Evolutionary conservation across 92 coral and sea anemone species (phyloP), one percentile per base, ranked within the genome.

Genomic region (Zoanthus gigantus): DNA sequence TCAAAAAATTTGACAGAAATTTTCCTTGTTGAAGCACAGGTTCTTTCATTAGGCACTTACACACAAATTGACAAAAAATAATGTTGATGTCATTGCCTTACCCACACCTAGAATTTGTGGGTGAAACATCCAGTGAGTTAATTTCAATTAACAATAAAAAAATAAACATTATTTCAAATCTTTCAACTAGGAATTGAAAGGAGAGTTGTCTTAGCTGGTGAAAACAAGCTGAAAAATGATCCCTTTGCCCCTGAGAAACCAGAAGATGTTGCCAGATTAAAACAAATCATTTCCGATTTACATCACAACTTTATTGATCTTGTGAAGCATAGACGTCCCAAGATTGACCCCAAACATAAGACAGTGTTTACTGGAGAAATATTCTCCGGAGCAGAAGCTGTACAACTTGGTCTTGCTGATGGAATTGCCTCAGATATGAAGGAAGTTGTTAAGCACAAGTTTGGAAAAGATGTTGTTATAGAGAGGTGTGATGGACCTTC

Each of bases 301-400:
- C 98, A 92, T 60, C 17, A 17, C 78, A 92, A 95, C 91, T 95
- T 95, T 37, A 87, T 89, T 29, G 86, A 92, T 3, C 71, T 91
- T 23, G 95, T 95, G 28, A 95, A 95, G 74, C 94, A 90, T 57
- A 80, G 98, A 76, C 81, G 98, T 42, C 92, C 95, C 17, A 84
- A 86, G n/a, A 71, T 95, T 72, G 94, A 95, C 76, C 85, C 84
- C 15, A 92, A 90, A 23, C 97, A 94, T 82, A 92, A 92, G 83
- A 94, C 98, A n/a, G 94, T 91, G 8, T 95, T 95, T 57, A 83
- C 94, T 17, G 98, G 98, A 42, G 98, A 95, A 66, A 18, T 92
- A 30, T 95, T 95, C 84, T 61, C 81, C 42, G 98, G 98, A 28
- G 78, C 78, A 34, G 92, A 89, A 71, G 94, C 98, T 6, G 94